These are phyloP conservation scores for Atrichornis clamosus DNA, from an alignment of 2,113 vertebrate species.

Conservation along the genomic window DNA sequence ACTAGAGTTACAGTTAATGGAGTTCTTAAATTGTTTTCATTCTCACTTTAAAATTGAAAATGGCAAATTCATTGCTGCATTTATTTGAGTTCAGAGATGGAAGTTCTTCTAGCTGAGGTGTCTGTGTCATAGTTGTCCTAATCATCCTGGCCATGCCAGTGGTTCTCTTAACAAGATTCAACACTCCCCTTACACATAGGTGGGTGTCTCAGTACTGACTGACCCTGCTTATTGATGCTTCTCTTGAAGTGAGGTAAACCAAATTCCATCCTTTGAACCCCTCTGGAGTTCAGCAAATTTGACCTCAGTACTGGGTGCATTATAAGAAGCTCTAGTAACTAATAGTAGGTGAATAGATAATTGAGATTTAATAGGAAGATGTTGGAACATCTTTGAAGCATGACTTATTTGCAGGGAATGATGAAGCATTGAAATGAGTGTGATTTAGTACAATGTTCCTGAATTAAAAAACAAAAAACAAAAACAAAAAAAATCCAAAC, in stretches of 20 bases:
- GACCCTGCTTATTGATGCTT: background rate
- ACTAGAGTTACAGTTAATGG: background rate
- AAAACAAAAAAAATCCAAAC: background rate
- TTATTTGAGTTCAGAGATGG: background rate
- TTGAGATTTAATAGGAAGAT: background rate
- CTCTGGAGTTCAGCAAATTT: background rate
- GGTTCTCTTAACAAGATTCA: background rate
- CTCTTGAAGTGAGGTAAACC: background rate
- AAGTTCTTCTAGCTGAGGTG: background rate
- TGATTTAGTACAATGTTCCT: background rate
- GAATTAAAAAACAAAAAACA: background rate
- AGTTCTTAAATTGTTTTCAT: background rate
- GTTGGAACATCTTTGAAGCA: background rate
- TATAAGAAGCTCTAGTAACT: background rate
- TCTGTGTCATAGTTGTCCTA: background rate
- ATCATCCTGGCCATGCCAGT: background rate
- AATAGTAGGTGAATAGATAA: background rate
- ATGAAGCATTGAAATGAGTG: background rate
- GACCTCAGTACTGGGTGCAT: background rate
- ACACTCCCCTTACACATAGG: rapidly evolving
- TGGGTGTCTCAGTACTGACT: background rate
- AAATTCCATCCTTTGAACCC: background rate
- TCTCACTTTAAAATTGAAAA: background rate
- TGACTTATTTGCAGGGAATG: background rate
- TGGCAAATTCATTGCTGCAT: background rate